Percentiles rank a stretch among this genome's conserved stretches.
phyloP scores from a whole-genome alignment of 2,888 invertebrate species.

The Habrosyne pyritoides region DNA sequence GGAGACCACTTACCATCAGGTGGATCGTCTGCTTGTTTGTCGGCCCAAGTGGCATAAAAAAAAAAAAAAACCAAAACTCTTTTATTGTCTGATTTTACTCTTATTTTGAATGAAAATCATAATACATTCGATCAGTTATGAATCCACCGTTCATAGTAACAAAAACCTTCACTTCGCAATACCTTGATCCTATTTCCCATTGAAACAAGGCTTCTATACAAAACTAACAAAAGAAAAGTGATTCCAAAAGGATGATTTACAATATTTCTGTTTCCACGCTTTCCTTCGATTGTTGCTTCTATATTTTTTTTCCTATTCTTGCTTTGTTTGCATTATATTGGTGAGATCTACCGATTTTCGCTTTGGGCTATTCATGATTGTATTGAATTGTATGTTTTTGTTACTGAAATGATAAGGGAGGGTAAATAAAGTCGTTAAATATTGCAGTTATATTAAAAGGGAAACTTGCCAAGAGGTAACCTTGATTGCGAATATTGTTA shows the following conservation, averaged over 20 bases:
- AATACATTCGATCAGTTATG: neutral
- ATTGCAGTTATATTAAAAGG: neutral
- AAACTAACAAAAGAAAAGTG: slow-evolving; percentile 1
- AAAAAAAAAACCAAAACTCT: neutral
- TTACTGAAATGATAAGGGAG: neutral
- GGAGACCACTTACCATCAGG: too few species aligned
- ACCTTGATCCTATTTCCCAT: neutral
- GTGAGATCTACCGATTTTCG: neutral
- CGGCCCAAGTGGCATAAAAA: too few species aligned
- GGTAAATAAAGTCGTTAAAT: neutral
- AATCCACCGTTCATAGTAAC: neutral
- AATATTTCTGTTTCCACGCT: slow-evolving; percentile 4
- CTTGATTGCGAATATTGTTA: neutral
- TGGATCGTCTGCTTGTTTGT: too few species aligned
- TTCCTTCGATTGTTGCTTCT: neutral
- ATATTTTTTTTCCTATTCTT: slow-evolving; percentile 1
- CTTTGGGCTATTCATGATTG: slow-evolving; percentile 1
- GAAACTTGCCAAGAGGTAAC: neutral
- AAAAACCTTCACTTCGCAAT: neutral
- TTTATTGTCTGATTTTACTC: too few species aligned
- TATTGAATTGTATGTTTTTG: neutral
- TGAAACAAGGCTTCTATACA: neutral
- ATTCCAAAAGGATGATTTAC: slow-evolving; percentile 2
- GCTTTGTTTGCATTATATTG: neutral
- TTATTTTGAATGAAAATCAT: too few species aligned